Base-by-base conservation (phyloP, 2,888 invertebrate species). In the Patella pellucida region DNA sequence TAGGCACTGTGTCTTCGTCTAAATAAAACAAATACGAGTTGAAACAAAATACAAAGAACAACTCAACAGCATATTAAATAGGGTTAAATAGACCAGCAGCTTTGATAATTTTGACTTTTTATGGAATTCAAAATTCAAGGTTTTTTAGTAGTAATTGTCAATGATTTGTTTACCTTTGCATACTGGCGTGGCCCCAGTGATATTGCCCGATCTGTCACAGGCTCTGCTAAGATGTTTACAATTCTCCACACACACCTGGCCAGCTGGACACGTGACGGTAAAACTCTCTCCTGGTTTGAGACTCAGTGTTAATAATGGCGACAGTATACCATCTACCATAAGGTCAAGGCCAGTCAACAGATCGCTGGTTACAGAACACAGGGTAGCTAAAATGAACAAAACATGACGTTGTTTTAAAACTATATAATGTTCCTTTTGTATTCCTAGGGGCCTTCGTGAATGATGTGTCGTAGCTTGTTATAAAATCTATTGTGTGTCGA, bases 181-280 rank as follows among this genome's bases (percentile, higher is more conserved):
- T 19, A 62, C 62, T 14, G 62, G 62, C 2, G 62, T 62, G 14
- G 23, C 62, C 11, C 62, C 62, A 62, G 62, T 62, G 3, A 62
- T 19, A 3, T 62, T 12, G 11, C 62, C 62, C 23, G 62, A 62
- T 12, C 62, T 19, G 23, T 15, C 14, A 62, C 62, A 62, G 23
- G 62, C 62, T 62, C 62, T 62, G 23, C 62, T 62, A 15, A 62
- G 23, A 62, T 62, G 62, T 62, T 62, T 19, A 62, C 62, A 62
- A 14, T 62, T 62, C 14, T 62, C 19, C 23, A 15, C 14, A 62
- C 62, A 62, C 19, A 62, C 23, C 11, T 62, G 19, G 0, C 62
- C 62, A 62, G 9, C 62, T 62, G 62, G 62, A 62, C 62, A 62
- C 19, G 19, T 19, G 11, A 23, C 23, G 3, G 62, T 62, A 62